Evolutionary conservation across 2,888 invertebrate species (phyloP), one percentile per base, ranked within the genome.

Genomic region (Scaeva pyrastri): DNA sequence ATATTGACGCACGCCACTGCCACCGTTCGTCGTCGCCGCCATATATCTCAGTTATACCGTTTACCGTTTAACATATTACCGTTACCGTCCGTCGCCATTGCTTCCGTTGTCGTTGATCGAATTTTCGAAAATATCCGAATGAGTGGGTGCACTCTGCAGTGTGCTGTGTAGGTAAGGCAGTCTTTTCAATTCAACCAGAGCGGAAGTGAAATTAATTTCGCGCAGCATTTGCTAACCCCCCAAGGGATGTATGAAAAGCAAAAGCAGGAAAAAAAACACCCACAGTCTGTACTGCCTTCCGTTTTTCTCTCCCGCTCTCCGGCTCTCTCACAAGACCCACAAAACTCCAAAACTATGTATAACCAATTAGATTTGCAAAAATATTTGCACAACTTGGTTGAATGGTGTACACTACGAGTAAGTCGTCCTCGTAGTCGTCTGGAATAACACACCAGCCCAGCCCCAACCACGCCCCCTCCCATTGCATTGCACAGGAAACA

Each of bases 121-220:
- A 78, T 52, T 74, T 71, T 68, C 45, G 14, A 55, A 66, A 68
- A 75, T 55, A 60, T 52, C 21, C 21, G 41, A 62, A 31, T 39
- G 23, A 66, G 56, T 48, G 14, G n/a, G 36, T 21, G 19, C 36
- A 39, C 26, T 10, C 0, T 14, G n/a, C 19, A 23, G 36, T 11
- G 19, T 26, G 14, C 1, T 4, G 11, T 10, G 19, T 21, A 11
- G 43, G 71, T 31, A 31, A 45, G 77, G 23, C 45, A 70, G 56
- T 55, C 31, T 23, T 39, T 79, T 71, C 31, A 73, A 83, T 78
- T 78, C 66, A 78, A 56, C 55, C 78, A 62, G 39, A 80, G 66
- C 76, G 85, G 73, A 80, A 80, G 75, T 81, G 72, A 81, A 76
- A 81, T 85, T 73, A 80, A 84, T 62, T 75, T 80, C 43, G 66